A percentile compares a stretch with the other conserved stretches of the same genome.
Conservation (phyloP, 2,888 invertebrate genomes). For the Pandemis heparana region DNA sequence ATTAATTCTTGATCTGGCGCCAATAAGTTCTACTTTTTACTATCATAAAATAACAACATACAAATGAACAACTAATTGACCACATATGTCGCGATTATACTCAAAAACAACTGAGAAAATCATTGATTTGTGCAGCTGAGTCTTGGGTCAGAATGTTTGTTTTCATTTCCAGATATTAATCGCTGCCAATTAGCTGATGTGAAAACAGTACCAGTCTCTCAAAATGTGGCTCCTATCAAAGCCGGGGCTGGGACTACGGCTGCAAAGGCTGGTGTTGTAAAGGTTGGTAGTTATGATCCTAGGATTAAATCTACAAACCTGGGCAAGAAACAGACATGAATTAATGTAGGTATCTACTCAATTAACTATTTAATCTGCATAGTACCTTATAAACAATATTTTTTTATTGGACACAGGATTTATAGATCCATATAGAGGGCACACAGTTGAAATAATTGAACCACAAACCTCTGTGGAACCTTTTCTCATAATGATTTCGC, state of each 20-base stretch:
- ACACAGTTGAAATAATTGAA: too few relatives aligned
- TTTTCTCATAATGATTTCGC: too few relatives aligned
- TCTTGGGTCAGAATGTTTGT: not conserved
- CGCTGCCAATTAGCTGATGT: constrained; percentile 41
- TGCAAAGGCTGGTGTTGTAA: constrained; percentile 50
- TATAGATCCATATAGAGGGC: too few relatives aligned
- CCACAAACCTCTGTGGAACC: too few relatives aligned
- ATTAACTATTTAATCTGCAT: too few relatives aligned
- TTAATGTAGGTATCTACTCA: too few relatives aligned
- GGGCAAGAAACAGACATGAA: too few relatives aligned
- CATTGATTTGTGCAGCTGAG: not conserved
- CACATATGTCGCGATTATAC: not conserved
- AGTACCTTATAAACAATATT: too few relatives aligned
- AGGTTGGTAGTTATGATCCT: constrained; percentile 50
- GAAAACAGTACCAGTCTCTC: constrained; percentile 43
- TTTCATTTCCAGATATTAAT: constrained; percentile 46
- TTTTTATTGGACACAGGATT: too few relatives aligned
- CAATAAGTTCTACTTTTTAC: not conserved
- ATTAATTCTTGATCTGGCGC: not conserved
- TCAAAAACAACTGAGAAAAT: not conserved
- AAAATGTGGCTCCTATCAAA: constrained; percentile 24
- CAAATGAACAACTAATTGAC: not conserved
- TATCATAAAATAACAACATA: too few relatives aligned
- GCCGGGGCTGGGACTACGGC: constrained; percentile 24
- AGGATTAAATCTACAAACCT: too few relatives aligned